Evolutionary conservation across 2,888 invertebrate species (phyloP), one percentile per base, ranked within the genome.

Genomic region (Drosophila aldrichi): DNA sequence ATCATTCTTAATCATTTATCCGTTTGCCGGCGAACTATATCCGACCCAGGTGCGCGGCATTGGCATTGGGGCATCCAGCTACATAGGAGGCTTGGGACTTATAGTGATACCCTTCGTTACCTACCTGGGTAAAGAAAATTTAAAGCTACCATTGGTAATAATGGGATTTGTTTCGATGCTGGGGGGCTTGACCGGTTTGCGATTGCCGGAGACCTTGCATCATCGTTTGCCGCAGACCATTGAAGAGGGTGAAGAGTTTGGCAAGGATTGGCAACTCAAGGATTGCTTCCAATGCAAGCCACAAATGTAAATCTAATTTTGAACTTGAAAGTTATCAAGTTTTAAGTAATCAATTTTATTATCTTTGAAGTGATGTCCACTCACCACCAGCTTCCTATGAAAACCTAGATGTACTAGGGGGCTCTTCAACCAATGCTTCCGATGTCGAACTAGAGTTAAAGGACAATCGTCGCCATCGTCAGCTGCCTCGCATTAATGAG

Each of bases 21-120:
- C 98, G 0, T 98, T 98, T 92, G 97, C 97, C 80, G 97, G 97
- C 12, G 98, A 98, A 93, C 92, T 98, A 25, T 98, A 98, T 93
- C 98, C 98, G 2, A 98, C 98, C 3, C 97, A 97, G 92, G 94
- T 97, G 51, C 94, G 98, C 82, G 98, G 98, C 3, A 94, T 98
- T 62, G 98, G 98, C 18, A 97, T 98, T 81, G 98, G 98, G 52
- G 96, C 97, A 60, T 97, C 97, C 2, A 97, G 97, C 18, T 98
- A 98, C 91, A 96, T 98, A 79, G 97, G 97, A 58, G 98, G 98
- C 59, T 94, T 97, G 74, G 98, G 98, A 43, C 94, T 98, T 51
- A 96, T 97, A 75, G 95, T 97, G 62, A 98, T 98, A 91, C 98
- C 98, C 14, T 97, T 97, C 93, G 96, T 98, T 72, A 97, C 97